Conservation (phyloP, 1,140 invertebrate species). For the Anoplophora glabripennis region DNA sequence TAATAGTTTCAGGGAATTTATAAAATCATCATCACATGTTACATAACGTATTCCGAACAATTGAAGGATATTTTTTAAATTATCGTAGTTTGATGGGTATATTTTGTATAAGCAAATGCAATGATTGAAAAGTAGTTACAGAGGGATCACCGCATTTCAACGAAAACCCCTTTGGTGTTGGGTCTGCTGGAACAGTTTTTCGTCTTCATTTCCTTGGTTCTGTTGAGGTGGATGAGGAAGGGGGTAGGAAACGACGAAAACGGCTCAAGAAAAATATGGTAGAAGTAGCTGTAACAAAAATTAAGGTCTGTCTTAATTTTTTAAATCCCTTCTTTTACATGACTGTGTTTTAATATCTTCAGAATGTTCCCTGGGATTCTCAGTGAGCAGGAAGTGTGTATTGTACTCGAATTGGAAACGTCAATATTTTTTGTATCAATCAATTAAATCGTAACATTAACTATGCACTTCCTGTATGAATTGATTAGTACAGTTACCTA, state of each 20-base stretch:
- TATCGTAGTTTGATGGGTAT: too few species aligned
- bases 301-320: constrained; percentile 73
- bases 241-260: constrained; percentile 66
- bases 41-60: too few species aligned
- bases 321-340: background rate
- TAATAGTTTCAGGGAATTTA: too few species aligned
- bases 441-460: too few species aligned
- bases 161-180: constrained; percentile 41
- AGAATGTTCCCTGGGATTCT: too few species aligned
- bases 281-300: constrained; percentile 93
- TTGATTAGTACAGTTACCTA: too few species aligned
- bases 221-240: constrained; percentile 79
- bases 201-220: constrained; percentile 79
- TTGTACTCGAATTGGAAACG: background rate
- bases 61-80: too few species aligned
- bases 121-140: constrained; percentile 35
- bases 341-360: too few species aligned
- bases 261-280: constrained; percentile 88
- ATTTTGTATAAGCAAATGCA: constrained; percentile 8
- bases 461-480: too few species aligned
- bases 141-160: constrained; percentile 37
- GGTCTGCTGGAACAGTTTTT: constrained; percentile 69
- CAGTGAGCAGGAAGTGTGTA: background rate
- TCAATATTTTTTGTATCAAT: too few species aligned
- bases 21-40: too few species aligned